A percentile compares a stretch with the other conserved stretches of the same genome.
These are phyloP conservation scores for Gopherus flavomarginatus DNA, from an alignment of 2,113 vertebrate species.

Conservation along the genomic window DNA sequence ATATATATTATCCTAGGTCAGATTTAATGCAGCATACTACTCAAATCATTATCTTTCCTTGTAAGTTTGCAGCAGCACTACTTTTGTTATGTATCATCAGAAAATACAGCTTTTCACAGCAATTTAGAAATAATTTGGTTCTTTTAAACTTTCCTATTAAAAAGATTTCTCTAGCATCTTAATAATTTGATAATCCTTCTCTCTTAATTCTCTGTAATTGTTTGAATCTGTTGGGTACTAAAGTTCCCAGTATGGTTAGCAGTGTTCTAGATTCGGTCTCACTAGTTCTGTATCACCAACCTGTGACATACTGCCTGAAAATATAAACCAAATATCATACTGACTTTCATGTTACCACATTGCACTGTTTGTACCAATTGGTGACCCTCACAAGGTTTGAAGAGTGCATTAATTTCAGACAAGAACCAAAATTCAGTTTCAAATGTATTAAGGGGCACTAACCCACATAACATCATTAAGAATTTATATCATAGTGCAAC, in stretches of 20 bases:
- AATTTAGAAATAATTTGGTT: neutral
- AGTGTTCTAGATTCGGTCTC: neutral
- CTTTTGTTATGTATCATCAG: neutral
- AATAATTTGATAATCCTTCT: neutral
- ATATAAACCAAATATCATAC: neutral
- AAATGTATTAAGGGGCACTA: neutral
- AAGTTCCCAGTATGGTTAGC: neutral
- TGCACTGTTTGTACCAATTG: neutral
- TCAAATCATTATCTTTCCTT: neutral
- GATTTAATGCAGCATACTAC: neutral
- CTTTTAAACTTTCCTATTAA: neutral
- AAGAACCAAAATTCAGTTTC: neutral
- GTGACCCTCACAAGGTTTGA: neutral
- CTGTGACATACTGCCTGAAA: neutral
- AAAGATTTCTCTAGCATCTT: neutral
- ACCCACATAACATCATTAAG: neutral
- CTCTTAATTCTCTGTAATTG: neutral
- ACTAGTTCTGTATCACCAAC: neutral
- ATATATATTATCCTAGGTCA: neutral
- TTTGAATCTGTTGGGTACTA: neutral
- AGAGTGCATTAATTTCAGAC: neutral
- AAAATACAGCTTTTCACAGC: neutral
- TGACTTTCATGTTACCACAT: neutral
- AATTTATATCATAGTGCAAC: neutral
- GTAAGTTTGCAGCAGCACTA: too few species aligned